Percentiles rank a stretch among this genome's conserved stretches.
Conservation (phyloP, 2,113 vertebrate species). For the Falco punctatus region DNA sequence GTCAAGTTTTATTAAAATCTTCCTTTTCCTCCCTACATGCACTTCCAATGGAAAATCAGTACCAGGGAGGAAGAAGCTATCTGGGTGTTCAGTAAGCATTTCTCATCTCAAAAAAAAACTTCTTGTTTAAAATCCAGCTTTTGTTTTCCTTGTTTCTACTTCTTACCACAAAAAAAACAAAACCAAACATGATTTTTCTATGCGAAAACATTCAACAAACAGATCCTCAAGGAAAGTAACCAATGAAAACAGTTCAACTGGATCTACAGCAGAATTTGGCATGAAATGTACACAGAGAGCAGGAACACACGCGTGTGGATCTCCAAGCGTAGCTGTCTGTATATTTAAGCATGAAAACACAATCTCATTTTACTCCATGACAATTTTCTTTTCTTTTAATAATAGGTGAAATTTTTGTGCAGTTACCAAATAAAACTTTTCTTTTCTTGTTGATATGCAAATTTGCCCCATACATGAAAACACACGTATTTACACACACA, state of each 20-base stretch:
- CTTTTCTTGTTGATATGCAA: background rate
- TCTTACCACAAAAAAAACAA: background rate
- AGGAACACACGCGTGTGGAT: background rate
- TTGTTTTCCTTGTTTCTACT: background rate
- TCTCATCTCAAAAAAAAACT: background rate
- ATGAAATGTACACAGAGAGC: background rate
- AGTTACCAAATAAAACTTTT: background rate
- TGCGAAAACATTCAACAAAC: background rate
- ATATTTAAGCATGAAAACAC: background rate
- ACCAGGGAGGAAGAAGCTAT: background rate
- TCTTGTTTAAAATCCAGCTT: background rate
- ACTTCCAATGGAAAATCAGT: conserved; percentile 5
- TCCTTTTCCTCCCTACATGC: background rate
- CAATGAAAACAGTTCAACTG: background rate
- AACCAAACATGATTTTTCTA: background rate
- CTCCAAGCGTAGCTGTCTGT: background rate
- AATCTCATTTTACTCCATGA: background rate
- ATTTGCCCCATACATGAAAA: background rate
- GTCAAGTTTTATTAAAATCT: background rate
- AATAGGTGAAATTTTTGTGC: background rate
- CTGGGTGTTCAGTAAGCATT: background rate
- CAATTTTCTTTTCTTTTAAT: background rate
- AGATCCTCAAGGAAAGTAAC: background rate
- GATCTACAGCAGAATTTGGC: background rate
- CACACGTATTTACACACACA: background rate